Evolutionary conservation across 2,113 vertebrate genomes (phyloP).

Genomic region (Abramis brama): DNA sequence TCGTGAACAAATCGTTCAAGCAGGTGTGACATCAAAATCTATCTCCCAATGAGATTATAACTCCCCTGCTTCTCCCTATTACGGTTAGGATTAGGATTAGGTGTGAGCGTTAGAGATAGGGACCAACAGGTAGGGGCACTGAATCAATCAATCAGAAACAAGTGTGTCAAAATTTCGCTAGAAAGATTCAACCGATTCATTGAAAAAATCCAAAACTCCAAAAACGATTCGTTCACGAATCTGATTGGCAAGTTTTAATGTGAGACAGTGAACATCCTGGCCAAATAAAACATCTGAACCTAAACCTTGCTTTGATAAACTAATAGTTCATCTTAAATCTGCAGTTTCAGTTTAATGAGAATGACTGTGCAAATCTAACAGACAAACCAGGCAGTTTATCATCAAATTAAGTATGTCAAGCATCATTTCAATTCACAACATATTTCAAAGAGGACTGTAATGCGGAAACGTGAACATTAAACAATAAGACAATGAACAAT

Average conservation of each 20-base stretch:
- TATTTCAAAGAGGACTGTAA: background rate
- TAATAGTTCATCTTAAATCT: background rate
- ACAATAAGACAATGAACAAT: no score
- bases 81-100: no score
- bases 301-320: background rate
- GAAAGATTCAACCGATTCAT: background rate
- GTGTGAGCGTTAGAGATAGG: no score
- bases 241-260: background rate
- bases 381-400: background rate
- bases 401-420: background rate
- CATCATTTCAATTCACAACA: background rate
- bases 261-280: background rate
- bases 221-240: background rate
- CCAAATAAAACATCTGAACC: background rate
- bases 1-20: background rate
- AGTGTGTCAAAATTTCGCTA: no score
- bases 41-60: no score
- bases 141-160: no score
- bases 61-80: no score
- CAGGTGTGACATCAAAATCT: no score
- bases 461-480: background rate
- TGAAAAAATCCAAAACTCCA: background rate
- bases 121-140: no score
- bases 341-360: background rate
- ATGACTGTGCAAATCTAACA: background rate